A percentile compares a stretch with the other conserved stretches of the same genome.
phyloP scores from a whole-genome alignment of 1,140 invertebrate genomes.

The Antheraea pernyi region DNA sequence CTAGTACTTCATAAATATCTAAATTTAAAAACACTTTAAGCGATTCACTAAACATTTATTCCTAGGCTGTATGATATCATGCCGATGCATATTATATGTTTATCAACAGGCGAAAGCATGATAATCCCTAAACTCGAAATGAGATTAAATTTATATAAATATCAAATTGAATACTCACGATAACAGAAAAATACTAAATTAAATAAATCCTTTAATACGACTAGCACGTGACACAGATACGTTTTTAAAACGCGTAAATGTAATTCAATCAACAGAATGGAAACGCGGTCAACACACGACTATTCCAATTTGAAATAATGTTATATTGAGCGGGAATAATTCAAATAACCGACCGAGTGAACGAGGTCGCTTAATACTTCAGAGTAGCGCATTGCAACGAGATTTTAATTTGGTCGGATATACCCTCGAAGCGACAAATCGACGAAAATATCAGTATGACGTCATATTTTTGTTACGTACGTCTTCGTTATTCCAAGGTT shows the following conservation, averaged over 20 bases:
- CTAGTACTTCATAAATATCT: too few species aligned
- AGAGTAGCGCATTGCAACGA: too few species aligned
- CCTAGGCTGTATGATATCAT: constrained; percentile 2
- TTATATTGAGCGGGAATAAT: constrained; percentile 25
- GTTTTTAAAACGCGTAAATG: background rate
- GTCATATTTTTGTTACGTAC: constrained; percentile 38
- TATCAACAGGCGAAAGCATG: background rate
- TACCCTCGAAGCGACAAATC: constrained; percentile 33
- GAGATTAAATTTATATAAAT: background rate
- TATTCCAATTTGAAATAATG: constrained; percentile 18
- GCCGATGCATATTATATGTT: background rate
- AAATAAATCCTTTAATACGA: constrained; percentile 1
- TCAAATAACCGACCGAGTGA: constrained; percentile 19
- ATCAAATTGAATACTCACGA: background rate
- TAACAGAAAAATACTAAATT: background rate
- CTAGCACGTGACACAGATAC: constrained; percentile 1
- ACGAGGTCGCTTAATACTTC: constrained; percentile 10
- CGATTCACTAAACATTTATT: background rate
- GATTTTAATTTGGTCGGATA: constrained; percentile 30
- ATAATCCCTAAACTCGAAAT: background rate
- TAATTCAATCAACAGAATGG: background rate
- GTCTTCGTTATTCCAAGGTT: constrained; percentile 42
- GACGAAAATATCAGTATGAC: constrained; percentile 61
- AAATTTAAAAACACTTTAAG: background rate
- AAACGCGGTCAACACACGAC: constrained; percentile 13